Evolutionary conservation across 2,888 invertebrate species (phyloP).

Genomic region (Clivina fossor): DNA sequence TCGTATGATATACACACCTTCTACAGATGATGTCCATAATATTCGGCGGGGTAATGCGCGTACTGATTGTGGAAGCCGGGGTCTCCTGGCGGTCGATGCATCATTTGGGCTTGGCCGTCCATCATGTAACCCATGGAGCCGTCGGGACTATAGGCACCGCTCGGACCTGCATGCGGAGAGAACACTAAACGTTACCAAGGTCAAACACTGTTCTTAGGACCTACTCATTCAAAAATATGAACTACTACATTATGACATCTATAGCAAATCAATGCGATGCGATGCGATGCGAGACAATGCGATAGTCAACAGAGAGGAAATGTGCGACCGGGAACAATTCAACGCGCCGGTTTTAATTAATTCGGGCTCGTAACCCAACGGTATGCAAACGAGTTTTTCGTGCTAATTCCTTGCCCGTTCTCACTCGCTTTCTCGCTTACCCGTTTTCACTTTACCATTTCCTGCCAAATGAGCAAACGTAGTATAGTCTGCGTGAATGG

Average conservation of each 20-base stretch:
- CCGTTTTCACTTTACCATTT: conserved; percentile 19
- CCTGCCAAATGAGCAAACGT: too few species aligned
- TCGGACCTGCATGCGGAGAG: conserved; percentile 91
- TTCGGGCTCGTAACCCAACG: conserved; percentile 9
- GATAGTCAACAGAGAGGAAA: conserved; percentile 40
- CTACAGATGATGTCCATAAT: conserved; percentile 93
- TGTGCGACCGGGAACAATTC: conserved; percentile 18
- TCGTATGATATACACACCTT: conserved; percentile 18
- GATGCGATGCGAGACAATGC: background rate
- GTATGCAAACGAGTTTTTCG: conserved; percentile 31
- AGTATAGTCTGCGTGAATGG: too few species aligned
- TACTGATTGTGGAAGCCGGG: conserved; percentile 93
- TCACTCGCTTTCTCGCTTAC: conserved; percentile 17
- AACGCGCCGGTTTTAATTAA: conserved; percentile 20
- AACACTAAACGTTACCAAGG: conserved; percentile 73
- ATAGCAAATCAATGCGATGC: background rate
- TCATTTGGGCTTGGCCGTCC: conserved; percentile 95
- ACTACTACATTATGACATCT: background rate
- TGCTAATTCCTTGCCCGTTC: conserved; percentile 49
- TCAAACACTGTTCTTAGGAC: conserved; percentile 56
- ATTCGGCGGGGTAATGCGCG: conserved; percentile 88
- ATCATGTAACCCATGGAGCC: conserved; percentile 97
- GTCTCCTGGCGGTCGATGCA: conserved; percentile 92
- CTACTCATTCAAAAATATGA: conserved; percentile 9
- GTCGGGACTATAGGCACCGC: conserved; percentile 95